phyloP scores from a whole-genome alignment of 2,797 vertebrate genomes.

The Alosa sapidissima region DNA sequence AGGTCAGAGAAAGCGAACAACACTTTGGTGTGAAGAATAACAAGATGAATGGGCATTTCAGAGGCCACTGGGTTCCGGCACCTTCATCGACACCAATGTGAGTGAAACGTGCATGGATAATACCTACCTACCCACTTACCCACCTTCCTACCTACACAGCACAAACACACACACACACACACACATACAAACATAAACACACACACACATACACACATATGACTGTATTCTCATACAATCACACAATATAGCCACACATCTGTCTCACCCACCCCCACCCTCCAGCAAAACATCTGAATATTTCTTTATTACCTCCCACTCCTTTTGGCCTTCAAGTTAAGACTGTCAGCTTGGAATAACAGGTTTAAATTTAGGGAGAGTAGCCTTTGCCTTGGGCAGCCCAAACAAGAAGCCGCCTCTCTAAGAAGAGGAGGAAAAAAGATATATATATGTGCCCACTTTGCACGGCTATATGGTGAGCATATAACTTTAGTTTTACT shows the following conservation, averaged over 20 bases:
- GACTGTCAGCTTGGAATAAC: conserved; percentile 11
- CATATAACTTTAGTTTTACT: conserved; percentile 50
- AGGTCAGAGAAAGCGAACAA: background rate
- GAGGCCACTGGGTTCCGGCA: background rate
- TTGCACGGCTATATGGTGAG: conserved; percentile 44
- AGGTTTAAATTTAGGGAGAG: background rate
- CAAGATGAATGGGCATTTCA: background rate
- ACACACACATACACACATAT: background rate
- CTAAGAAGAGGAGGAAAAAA: conserved; percentile 13
- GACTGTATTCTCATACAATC: too few relatives aligned
- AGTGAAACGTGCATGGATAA: background rate
- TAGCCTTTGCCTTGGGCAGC: background rate
- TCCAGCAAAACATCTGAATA: background rate
- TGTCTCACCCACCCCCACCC: background rate
- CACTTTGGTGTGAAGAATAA: background rate
- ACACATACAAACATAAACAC: background rate
- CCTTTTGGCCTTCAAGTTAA: background rate
- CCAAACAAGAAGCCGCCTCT: conserved; percentile 30
- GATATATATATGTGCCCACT: conserved; percentile 49
- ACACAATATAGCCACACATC: background rate
- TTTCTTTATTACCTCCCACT: conserved; percentile 7
- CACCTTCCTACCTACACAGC: background rate
- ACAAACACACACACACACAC: background rate
- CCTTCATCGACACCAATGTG: background rate
- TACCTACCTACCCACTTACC: too few relatives aligned